phyloP scores from a whole-genome alignment of 2,797 vertebrate genomes.

The Trematomus bernacchii region DNA sequence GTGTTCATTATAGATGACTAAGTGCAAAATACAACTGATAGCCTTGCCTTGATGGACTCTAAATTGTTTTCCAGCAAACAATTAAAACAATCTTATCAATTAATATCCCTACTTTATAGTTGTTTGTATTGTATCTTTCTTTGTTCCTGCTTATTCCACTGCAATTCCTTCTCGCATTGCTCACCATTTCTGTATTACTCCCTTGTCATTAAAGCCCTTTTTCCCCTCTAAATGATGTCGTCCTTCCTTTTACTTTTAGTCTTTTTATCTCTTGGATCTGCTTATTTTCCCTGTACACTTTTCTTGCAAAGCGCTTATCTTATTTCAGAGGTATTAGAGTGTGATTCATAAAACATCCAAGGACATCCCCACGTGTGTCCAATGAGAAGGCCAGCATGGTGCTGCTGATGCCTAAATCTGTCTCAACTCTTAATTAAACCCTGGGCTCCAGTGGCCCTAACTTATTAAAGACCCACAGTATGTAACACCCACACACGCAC shows the following conservation, averaged over 20 bases:
- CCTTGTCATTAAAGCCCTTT: background rate
- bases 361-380: constrained; percentile 50
- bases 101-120: background rate
- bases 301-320: constrained; percentile 29
- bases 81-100: too few relatives aligned
- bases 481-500: constrained; percentile 41
- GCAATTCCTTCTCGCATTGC: background rate
- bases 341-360: constrained; percentile 76
- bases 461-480: constrained; percentile 77
- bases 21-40: too few relatives aligned
- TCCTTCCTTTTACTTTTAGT: constrained; percentile 4
- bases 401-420: constrained; percentile 73
- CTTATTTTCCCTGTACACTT: constrained; percentile 8
- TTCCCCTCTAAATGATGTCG: background rate
- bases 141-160: background rate
- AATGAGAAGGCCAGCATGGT: constrained; percentile 53
- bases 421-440: constrained; percentile 83
- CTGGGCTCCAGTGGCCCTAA: constrained; percentile 76
- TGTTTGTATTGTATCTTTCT: constrained; percentile 26
- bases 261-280: constrained; percentile 24
- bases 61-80: too few relatives aligned
- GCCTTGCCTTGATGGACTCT: too few relatives aligned
- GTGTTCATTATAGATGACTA: too few relatives aligned
- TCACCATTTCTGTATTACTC: background rate
- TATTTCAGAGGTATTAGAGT: constrained; percentile 53